Evolutionary conservation across 1,140 invertebrate genomes (phyloP), one percentile per base, ranked within the genome.

Genomic region (Drosophila sp.): DNA sequence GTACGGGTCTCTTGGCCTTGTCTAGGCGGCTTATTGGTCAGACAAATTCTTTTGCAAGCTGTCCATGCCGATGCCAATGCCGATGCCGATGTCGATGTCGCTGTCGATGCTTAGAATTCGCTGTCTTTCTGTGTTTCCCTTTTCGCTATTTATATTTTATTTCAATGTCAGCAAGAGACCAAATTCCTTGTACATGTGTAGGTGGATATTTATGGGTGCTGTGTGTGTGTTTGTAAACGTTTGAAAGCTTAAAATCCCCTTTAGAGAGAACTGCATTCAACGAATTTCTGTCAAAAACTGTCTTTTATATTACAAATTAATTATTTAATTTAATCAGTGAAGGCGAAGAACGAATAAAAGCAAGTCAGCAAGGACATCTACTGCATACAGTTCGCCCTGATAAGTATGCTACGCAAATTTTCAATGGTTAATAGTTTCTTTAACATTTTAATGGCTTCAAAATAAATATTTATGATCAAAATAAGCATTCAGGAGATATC

Each of bases 231-330:
- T 10, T 10, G 61, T 29, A 56, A 58, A 64, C n/a, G 38, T 62
- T 61, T 58, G 1, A 74, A 76, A 38, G 35, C 55, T 35, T 8
- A 6, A 76, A 76, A 70, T 64, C 65, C 60, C 47, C 54, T 55
- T 60, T 54, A 17, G 1, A 55, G 11, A 38, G 8, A 41, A 41
- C 1, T 29, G 40, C 33, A 35, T 8, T 35, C 7, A 35, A 35
- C 33, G 4, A 35, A 35, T 8, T 35, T 35, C 10, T 8, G 1
- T 2, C 33, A 8, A 35, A 10, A 35, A 35, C 8, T 0, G 17
- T 17, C 17, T 17, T 17, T 17, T 17, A 17, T 17, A 17, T 17
- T 17, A 17, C 17, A 17, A 17, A 17, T 17, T 17, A 17, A 17
- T 17, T 17, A 17, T 17, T 17, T 17, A 17, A 17, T 17, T 17